Evolutionary conservation across 2,797 vertebrate species (phyloP), one percentile per base, ranked within the genome.

Genomic region (Sciurus vulgaris): DNA sequence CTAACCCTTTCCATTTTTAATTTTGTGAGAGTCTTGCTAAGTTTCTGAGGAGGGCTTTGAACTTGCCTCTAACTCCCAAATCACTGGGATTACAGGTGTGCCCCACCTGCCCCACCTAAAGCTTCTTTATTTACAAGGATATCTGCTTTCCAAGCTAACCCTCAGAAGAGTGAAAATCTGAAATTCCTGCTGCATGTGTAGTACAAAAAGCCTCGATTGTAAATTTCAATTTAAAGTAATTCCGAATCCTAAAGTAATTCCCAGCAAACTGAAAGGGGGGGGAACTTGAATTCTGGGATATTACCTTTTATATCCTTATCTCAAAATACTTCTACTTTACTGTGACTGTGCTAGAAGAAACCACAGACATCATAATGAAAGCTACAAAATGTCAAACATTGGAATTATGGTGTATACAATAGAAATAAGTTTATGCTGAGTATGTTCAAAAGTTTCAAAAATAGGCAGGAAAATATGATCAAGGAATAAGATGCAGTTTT

Each of bases 191-290:
- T 49, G 8, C 30, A n/a, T 5, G 3, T 35, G 18, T 47, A 91
- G 2, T 30, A 44, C 73, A 70, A 78, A 94, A 69, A 77, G 5
- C 0, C 49, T 51, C 41, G 63, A 90, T n/a, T 38, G 9, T 28
- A 88, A 67, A 86, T 86, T 61, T 91, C 85, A 82, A 85, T 54
- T 90, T 83, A 89, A 78, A 88, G 61, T 35, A 26, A 24, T 28
- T 33, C n/a, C 49, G 3, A 38, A 38, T 38, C 38, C 38, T 83
- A 89, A 78, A 88, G 61, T 35, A 26, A 24, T 28, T 33, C n/a
- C 49, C 12, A 41, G 30, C 67, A 65, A 82, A 89, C 28, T 35
- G 30, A 30, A 56, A 49, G 44, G 18, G 41, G 56, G 35, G 15
- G 22, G 1, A 56, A 56, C 38, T 14, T 47, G 22, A 96, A 84